phyloP scores from a whole-genome alignment of 2,113 vertebrate species.

The Clarias magur region DNA sequence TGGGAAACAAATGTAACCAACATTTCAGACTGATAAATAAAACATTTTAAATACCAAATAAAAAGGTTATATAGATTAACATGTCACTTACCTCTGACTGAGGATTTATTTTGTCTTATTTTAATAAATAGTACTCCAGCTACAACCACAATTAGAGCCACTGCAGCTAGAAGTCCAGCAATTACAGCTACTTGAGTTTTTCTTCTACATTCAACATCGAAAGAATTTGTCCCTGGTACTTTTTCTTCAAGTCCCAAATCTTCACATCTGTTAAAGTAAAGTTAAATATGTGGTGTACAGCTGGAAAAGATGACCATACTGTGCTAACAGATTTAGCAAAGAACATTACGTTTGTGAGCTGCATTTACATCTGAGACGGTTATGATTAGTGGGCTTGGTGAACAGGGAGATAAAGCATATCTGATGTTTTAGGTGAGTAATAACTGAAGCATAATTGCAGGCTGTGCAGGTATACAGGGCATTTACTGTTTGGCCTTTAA shows the following conservation, averaged over 20 bases:
- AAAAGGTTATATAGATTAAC: not conserved
- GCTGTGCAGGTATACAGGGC: not conserved
- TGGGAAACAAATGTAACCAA: not conserved
- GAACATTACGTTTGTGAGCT: not conserved
- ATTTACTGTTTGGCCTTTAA: not conserved
- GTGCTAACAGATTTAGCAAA: not conserved
- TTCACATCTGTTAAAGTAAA: conserved; percentile 42
- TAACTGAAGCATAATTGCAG: not conserved
- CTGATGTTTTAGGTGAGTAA: not conserved
- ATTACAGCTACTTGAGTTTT: not conserved
- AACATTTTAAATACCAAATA: not conserved
- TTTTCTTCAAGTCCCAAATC: conserved; percentile 12
- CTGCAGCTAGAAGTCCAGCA: not conserved
- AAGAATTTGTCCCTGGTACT: conserved; percentile 31
- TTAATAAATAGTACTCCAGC: not conserved
- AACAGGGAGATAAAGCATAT: no score
- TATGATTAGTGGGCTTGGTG: not conserved
- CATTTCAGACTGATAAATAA: not conserved
- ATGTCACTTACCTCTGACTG: not conserved
- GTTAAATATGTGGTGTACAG: not conserved
- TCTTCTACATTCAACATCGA: conserved; percentile 37
- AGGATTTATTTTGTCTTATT: no score
- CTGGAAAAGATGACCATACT: not conserved
- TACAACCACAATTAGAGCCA: not conserved
- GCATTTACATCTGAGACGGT: no score